Conservation (phyloP, 2,888 invertebrate genomes). For the Xylota segnis region DNA sequence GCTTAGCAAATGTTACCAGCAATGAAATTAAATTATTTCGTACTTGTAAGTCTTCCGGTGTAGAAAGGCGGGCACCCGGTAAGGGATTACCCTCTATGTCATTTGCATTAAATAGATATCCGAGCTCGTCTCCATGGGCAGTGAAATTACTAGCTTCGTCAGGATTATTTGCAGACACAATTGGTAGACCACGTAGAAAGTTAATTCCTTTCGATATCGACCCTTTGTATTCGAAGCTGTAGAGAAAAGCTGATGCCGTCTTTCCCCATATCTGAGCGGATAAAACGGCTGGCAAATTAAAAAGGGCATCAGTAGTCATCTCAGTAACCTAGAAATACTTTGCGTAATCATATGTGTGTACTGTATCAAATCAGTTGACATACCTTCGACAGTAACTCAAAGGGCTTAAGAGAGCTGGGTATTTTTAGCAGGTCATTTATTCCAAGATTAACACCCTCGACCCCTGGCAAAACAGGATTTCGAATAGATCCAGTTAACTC, state of each 20-base stretch:
- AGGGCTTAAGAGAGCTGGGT: constrained; percentile 80
- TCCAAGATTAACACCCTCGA: constrained; percentile 79
- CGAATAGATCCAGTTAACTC: constrained; percentile 80
- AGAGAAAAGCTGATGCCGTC: constrained; percentile 88
- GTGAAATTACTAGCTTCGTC: constrained; percentile 80
- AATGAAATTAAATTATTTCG: constrained; percentile 88
- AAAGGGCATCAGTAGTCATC: constrained; percentile 89
- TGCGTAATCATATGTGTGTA: neutral
- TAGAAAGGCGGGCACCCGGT: constrained; percentile 82
- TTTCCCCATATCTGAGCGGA: constrained; percentile 90
- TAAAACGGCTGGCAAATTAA: constrained; percentile 91
- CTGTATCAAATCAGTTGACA: neutral
- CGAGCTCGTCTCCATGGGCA: constrained; percentile 90
- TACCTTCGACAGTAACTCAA: constrained; percentile 82
- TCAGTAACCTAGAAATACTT: constrained; percentile 80
- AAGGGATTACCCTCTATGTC: constrained; percentile 87
- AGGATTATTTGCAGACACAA: constrained; percentile 85
- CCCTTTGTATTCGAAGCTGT: constrained; percentile 90
- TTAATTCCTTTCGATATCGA: constrained; percentile 86
- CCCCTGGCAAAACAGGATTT: constrained; percentile 81
- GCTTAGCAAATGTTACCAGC: constrained; percentile 88
- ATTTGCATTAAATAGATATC: constrained; percentile 89
- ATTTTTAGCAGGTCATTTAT: constrained; percentile 81
- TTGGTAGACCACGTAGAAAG: constrained; percentile 88
- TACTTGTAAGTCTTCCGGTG: constrained; percentile 87